These are phyloP conservation scores for Acanthoscelides obtectus DNA, from an alignment of 2,888 invertebrate genomes.

Conservation along the genomic window DNA sequence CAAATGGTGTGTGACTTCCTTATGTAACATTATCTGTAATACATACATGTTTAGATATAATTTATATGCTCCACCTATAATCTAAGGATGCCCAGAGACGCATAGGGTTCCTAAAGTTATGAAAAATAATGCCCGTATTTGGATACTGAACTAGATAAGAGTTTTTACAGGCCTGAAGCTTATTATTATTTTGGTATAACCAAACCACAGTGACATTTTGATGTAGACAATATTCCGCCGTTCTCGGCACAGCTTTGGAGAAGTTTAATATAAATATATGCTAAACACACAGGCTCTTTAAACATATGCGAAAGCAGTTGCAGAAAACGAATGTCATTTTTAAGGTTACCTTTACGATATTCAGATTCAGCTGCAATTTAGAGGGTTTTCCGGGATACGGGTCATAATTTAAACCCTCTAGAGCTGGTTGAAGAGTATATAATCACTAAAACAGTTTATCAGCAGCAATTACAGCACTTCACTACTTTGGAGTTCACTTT, in stretches of 20 bases:
- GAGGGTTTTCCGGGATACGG: background rate
- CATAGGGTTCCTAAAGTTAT: background rate
- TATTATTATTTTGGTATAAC: no score
- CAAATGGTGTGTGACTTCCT: background rate
- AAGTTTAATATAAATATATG: background rate
- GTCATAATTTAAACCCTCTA: background rate
- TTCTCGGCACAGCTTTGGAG: background rate
- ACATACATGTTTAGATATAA: no score
- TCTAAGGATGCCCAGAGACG: background rate
- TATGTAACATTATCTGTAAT: background rate
- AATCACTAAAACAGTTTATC: background rate
- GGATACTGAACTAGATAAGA: background rate
- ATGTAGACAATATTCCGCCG: background rate
- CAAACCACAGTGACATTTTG: background rate
- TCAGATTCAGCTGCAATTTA: background rate
- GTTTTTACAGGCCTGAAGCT: background rate
- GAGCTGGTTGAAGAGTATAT: background rate
- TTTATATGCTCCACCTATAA: background rate
- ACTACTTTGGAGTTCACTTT: background rate
- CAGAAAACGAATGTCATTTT: background rate
- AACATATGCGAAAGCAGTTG: conserved; percentile 1
- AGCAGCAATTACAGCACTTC: background rate
- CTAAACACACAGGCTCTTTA: background rate
- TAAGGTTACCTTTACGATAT: conserved; percentile 1
- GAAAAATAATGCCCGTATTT: background rate